phyloP scores from a whole-genome alignment of 2,797 vertebrate genomes.

The Glyptemys insculpta region DNA sequence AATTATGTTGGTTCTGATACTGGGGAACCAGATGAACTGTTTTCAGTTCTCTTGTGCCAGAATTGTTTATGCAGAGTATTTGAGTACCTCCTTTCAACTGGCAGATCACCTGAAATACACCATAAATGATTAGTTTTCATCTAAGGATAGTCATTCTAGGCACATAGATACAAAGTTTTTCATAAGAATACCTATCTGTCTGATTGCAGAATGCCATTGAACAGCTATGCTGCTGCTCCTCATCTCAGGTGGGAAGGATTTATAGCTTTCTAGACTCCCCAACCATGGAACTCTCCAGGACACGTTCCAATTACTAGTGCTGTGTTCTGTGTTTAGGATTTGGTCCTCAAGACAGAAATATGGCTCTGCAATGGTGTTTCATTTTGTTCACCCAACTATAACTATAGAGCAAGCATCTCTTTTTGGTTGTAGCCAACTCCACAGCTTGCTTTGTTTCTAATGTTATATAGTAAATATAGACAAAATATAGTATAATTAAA shows the following conservation, averaged over 20 bases:
- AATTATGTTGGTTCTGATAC: slow-evolving; percentile 43
- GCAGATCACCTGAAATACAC: slow-evolving; percentile 61
- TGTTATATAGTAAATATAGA: not conserved
- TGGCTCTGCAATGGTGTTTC: not conserved
- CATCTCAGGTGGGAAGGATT: not conserved
- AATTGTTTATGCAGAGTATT: slow-evolving; percentile 62
- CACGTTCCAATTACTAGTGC: not conserved
- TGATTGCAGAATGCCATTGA: not conserved
- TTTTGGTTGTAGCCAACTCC: not conserved
- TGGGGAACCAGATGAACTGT: slow-evolving; percentile 56
- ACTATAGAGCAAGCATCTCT: not conserved
- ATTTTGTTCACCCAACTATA: not conserved
- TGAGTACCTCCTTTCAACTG: slow-evolving; percentile 64
- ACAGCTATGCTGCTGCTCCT: not conserved
- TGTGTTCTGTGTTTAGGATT: not conserved
- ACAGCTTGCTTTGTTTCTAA: not conserved
- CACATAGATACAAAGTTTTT: not conserved
- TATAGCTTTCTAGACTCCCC: not conserved
- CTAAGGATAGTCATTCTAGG: not conserved
- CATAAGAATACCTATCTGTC: not conserved
- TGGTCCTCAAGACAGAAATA: not conserved
- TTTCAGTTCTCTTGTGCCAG: slow-evolving; percentile 57
- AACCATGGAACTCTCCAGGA: not conserved
- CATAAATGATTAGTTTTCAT: not conserved
- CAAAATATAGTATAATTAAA: not conserved